Percentiles rank a stretch among this genome's conserved stretches.
Evolutionary conservation across 2,888 invertebrate genomes (phyloP).

Genomic region (Ennomos fuscantarius): DNA sequence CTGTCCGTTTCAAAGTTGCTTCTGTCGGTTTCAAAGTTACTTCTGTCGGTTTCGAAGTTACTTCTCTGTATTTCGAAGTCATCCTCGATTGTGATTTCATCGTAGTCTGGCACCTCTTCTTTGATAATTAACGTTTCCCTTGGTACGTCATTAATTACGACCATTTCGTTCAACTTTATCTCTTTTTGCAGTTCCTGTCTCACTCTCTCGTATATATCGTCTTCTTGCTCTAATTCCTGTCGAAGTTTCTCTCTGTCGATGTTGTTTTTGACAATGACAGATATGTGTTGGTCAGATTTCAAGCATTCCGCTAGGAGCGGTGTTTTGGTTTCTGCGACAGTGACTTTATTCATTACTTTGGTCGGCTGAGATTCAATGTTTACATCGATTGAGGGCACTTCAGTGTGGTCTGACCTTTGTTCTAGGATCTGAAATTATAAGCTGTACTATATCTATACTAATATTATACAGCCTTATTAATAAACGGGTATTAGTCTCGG

Average conservation of each 20-base stretch:
- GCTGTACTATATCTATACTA: neutral
- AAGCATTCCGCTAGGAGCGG: slow-evolving; percentile 50
- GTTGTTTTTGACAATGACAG: slow-evolving; percentile 34
- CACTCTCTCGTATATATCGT: slow-evolving; percentile 39
- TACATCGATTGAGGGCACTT: slow-evolving; percentile 59
- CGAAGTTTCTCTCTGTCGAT: slow-evolving; percentile 23
- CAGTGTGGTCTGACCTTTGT: slow-evolving; percentile 50
- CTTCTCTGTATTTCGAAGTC: slow-evolving; percentile 10
- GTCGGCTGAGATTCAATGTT: slow-evolving; percentile 28
- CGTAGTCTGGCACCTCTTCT: slow-evolving; percentile 21
- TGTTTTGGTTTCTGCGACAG: slow-evolving; percentile 48
- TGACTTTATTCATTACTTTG: slow-evolving; percentile 41
- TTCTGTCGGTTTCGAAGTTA: neutral
- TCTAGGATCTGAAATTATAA: slow-evolving; percentile 51
- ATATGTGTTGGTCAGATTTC: slow-evolving; percentile 30
- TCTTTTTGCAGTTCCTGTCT: slow-evolving; percentile 31
- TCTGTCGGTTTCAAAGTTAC: neutral
- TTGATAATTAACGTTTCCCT: slow-evolving; percentile 20
- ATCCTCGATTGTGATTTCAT: slow-evolving; percentile 17
- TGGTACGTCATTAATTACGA: slow-evolving; percentile 1
- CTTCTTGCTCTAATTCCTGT: slow-evolving; percentile 39
- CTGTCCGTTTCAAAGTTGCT: neutral
- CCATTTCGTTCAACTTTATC: slow-evolving; percentile 17
- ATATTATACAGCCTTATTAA: no score
- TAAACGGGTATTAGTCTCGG: no score